Conservation (phyloP, 2,888 invertebrate genomes). For the Calameuta idolon region DNA sequence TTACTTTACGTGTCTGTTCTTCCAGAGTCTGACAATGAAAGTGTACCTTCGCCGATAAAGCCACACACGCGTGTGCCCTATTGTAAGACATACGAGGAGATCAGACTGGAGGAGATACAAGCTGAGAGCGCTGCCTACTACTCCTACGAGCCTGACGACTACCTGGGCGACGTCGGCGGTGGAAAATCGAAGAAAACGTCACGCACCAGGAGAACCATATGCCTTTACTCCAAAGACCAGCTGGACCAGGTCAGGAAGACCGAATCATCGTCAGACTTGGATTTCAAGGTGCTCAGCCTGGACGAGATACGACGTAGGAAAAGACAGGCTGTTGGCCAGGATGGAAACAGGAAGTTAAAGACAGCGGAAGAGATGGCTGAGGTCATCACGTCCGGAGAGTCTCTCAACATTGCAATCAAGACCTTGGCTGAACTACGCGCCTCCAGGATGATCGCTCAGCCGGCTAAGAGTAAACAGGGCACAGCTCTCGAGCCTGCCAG, state of each 20-base stretch:
- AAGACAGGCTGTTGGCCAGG: conserved; percentile 6
- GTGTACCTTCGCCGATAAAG: conserved; percentile 74
- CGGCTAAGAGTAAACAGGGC: conserved; percentile 10
- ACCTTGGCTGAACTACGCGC: conserved; percentile 66
- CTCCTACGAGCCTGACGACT: conserved; percentile 70
- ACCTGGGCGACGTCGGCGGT: conserved; percentile 19
- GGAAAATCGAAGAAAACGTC: conserved; percentile 11
- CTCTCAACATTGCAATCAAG: conserved; percentile 54
- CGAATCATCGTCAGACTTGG: conserved; percentile 34
- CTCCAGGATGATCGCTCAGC: conserved; percentile 11
- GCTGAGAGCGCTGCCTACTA: conserved; percentile 81
- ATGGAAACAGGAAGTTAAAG: conserved; percentile 17
- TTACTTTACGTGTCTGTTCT: conserved; percentile 66
- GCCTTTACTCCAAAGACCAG: conserved; percentile 10
- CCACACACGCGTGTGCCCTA: conserved; percentile 67
- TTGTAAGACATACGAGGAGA: conserved; percentile 77
- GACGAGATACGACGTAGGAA: conserved; percentile 67
- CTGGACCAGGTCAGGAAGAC: conserved; percentile 1
- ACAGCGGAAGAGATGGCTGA: conserved; percentile 5
- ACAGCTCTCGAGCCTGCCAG: conserved; percentile 7
- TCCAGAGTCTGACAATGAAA: conserved; percentile 85
- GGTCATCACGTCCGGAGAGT: conserved; percentile 18
- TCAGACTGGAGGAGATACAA: conserved; percentile 77
- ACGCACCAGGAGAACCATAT: conserved; percentile 12
- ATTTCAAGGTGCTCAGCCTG: conserved; percentile 69